Evolutionary conservation across 2,888 invertebrate genomes (phyloP).

Genomic region (Blastobasis adustella): DNA sequence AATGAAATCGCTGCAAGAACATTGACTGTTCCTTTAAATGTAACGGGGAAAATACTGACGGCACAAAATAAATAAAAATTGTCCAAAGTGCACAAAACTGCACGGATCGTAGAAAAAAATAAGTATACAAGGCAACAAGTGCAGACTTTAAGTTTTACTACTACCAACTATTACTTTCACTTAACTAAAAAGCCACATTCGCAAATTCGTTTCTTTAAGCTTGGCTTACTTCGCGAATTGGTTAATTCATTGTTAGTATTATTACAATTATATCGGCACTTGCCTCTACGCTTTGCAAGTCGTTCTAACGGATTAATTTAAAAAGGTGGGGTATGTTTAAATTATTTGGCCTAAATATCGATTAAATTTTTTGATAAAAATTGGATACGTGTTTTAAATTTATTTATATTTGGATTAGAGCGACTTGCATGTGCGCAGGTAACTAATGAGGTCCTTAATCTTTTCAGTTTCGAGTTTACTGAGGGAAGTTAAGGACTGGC

Average conservation of each 20-base stretch:
- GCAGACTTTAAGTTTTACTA: conserved; percentile 72
- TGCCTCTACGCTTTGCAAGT: conserved; percentile 31
- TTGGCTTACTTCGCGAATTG: conserved; percentile 66
- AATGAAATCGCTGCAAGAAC: conserved; percentile 27
- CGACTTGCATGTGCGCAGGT: conserved; percentile 35
- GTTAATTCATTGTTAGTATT: conserved; percentile 64
- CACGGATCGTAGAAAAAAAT: conserved; percentile 59
- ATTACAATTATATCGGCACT: conserved; percentile 46
- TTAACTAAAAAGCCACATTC: conserved; percentile 65
- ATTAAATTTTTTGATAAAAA: conserved; percentile 23
- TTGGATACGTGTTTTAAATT: conserved; percentile 9
- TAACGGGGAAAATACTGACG: conserved; percentile 45
- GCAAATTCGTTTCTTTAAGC: conserved; percentile 58
- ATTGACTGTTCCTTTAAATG: conserved; percentile 25
- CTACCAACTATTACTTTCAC: conserved; percentile 57
- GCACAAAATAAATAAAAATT: conserved; percentile 57
- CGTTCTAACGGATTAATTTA: conserved; percentile 28
- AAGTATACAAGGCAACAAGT: conserved; percentile 72
- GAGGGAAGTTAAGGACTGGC: conserved; percentile 12
- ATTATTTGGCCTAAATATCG: conserved; percentile 25
- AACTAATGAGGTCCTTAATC: conserved; percentile 2
- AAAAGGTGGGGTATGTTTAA: conserved; percentile 16
- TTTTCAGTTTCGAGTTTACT: conserved; percentile 15
- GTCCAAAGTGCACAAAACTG: conserved; percentile 46
- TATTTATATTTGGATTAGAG: conserved; percentile 22